phyloP scores from a whole-genome alignment of 2,113 vertebrate species.

The Neolamprologus modestus region DNA sequence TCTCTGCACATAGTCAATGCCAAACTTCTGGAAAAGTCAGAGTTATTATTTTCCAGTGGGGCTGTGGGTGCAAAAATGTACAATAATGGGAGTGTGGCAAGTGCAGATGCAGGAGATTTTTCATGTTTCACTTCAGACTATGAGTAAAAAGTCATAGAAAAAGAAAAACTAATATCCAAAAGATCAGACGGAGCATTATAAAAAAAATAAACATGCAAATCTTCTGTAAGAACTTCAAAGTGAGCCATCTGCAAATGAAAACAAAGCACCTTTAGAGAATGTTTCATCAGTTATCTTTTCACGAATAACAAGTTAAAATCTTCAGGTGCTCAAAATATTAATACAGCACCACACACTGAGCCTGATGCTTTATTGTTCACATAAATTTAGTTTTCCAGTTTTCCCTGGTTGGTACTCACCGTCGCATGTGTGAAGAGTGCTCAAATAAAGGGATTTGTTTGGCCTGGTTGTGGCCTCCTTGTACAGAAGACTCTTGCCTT shows the following conservation, averaged over 20 bases:
- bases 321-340: neutral
- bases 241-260: neutral
- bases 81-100: neutral
- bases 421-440: constrained; percentile 2
- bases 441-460: constrained; percentile 22
- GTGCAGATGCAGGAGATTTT: neutral
- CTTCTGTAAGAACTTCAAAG: neutral
- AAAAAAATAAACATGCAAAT: neutral
- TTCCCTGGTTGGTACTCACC: neutral
- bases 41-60: neutral
- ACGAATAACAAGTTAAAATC: neutral
- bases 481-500: constrained; percentile 56
- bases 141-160: neutral
- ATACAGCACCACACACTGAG: neutral
- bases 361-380: neutral
- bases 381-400: neutral
- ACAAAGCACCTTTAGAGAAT: neutral
- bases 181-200: neutral
- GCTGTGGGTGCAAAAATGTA: neutral
- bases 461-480: constrained; percentile 10
- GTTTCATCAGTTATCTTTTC: neutral
- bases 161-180: neutral
- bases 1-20: neutral
- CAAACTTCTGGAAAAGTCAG: neutral
- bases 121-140: neutral